These are phyloP conservation scores for Machimus atricapillus DNA, from an alignment of 2,888 invertebrate genomes.

Conservation along the genomic window DNA sequence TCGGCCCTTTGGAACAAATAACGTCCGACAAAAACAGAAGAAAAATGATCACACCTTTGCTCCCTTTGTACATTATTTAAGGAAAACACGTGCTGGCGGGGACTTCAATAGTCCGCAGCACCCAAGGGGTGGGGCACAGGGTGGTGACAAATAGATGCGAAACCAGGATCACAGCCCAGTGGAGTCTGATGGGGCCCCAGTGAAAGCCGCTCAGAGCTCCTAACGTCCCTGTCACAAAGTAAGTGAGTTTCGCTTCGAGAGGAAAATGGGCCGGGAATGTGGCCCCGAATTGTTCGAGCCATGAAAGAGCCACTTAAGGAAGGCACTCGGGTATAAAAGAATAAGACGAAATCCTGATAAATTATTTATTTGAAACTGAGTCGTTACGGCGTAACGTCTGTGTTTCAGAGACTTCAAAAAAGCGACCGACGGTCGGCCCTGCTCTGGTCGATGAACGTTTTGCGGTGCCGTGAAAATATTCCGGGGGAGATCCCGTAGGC, in stretches of 20 bases:
- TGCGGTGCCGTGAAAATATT: constrained; percentile 4
- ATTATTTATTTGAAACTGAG: constrained; percentile 19
- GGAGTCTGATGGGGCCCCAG: not conserved
- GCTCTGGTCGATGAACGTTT: not conserved
- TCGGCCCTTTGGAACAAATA: constrained; percentile 18
- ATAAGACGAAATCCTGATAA: constrained; percentile 17
- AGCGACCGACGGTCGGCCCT: not conserved
- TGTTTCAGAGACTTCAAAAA: not conserved
- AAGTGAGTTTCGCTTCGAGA: constrained; percentile 4
- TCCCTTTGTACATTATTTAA: constrained; percentile 33
- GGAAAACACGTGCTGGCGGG: constrained; percentile 22
- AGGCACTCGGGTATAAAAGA: constrained; percentile 6
- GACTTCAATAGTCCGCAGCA: not conserved
- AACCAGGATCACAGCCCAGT: constrained; percentile 1
- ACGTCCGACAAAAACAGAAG: constrained; percentile 12
- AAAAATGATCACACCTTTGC: constrained; percentile 38
- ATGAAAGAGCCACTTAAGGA: constrained; percentile 27
- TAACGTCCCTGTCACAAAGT: constrained; percentile 15
- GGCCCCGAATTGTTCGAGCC: not conserved
- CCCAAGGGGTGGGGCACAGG: not conserved
- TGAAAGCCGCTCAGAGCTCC: not conserved
- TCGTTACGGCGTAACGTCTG: not conserved
- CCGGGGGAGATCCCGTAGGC: not conserved
- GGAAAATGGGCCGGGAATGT: constrained; percentile 26
- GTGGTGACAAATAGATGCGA: constrained; percentile 18